phyloP scores from a whole-genome alignment of 1,140 invertebrate species.

The Conus betulinus region DNA sequence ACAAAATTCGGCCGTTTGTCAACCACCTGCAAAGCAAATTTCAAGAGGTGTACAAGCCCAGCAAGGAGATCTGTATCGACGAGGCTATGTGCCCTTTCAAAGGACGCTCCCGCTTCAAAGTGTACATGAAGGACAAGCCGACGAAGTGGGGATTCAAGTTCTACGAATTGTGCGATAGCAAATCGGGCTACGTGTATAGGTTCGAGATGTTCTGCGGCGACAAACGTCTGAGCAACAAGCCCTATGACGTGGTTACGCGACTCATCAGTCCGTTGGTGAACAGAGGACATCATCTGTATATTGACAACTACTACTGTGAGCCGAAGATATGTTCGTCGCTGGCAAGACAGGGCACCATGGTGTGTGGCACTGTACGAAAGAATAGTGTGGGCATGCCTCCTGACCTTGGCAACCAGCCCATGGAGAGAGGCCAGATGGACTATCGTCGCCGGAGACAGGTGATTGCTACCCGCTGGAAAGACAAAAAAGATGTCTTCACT shows the following conservation, averaged over 20 bases:
- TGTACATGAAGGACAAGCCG: slow-evolving; percentile 52
- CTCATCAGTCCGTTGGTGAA: background rate
- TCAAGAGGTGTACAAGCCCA: slow-evolving; percentile 28
- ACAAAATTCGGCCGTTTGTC: slow-evolving; percentile 30
- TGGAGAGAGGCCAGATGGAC: background rate
- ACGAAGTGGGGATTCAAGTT: slow-evolving; percentile 49
- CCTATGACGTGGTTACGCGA: slow-evolving; percentile 26
- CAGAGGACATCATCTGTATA: slow-evolving; percentile 8
- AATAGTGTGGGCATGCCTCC: slow-evolving; percentile 25
- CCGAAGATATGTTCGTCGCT: background rate
- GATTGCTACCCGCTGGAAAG: slow-evolving; percentile 2
- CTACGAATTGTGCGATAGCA: slow-evolving; percentile 35
- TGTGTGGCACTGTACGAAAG: slow-evolving; percentile 21
- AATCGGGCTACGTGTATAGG: slow-evolving; percentile 16
- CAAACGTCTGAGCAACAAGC: slow-evolving; percentile 24
- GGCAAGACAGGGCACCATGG: background rate
- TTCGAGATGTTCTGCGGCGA: slow-evolving; percentile 30
- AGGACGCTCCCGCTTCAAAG: slow-evolving; percentile 38
- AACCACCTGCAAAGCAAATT: slow-evolving; percentile 22
- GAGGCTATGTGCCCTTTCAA: slow-evolving; percentile 48
- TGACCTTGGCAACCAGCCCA: background rate
- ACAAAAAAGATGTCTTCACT: slow-evolving; percentile 20
- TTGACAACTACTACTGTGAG: slow-evolving; percentile 34
- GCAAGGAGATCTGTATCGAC: slow-evolving; percentile 42
- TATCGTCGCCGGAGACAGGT: background rate